phyloP scores from a whole-genome alignment of 2,113 vertebrate species.

The Vicugna pacos region DNA sequence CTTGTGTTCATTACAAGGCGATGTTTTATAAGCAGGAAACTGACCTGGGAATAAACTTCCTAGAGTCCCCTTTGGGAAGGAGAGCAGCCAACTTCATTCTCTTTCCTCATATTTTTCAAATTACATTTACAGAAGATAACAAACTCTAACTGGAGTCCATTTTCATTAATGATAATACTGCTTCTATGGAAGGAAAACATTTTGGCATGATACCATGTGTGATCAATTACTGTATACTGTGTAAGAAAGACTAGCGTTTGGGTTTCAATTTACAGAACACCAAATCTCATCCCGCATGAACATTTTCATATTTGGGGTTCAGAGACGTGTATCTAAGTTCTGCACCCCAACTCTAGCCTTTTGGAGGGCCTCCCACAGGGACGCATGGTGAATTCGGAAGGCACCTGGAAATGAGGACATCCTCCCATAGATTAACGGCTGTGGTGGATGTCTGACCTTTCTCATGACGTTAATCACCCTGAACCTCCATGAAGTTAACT shows the following conservation, averaged over 20 bases:
- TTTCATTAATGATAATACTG: neutral
- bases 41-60: neutral
- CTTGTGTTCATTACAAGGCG: neutral
- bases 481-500: neutral
- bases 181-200: neutral
- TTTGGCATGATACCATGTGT: neutral
- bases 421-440: neutral
- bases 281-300: neutral
- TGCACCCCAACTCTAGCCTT: neutral
- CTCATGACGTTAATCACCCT: neutral
- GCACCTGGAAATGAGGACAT: neutral
- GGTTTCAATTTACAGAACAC: neutral
- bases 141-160: neutral
- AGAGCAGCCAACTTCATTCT: neutral
- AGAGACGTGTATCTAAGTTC: neutral
- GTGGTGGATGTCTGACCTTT: neutral
- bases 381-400: neutral
- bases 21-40: neutral
- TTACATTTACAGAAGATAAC: neutral
- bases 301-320: neutral
- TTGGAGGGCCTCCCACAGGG: neutral
- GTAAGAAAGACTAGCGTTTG: neutral
- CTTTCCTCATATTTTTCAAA: neutral
- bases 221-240: neutral
- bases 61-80: neutral